These are phyloP conservation scores for Ditylenchus weischeri DNA, from an alignment of 2,888 invertebrate species.

Conservation along the genomic window DNA sequence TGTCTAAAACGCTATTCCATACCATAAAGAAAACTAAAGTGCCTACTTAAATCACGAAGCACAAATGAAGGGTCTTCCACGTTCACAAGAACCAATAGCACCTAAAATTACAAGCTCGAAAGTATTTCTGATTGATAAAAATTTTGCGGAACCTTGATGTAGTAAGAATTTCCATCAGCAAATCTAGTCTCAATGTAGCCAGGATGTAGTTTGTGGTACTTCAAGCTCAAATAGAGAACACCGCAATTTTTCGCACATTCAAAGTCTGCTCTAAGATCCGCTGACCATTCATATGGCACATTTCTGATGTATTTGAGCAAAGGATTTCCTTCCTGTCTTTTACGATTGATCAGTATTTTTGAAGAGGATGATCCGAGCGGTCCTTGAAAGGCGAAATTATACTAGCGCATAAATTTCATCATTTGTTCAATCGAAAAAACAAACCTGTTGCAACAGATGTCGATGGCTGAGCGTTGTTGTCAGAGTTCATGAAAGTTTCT, in stretches of 20 bases:
- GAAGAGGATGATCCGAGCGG: constrained; percentile 10
- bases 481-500: too few species aligned
- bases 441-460: too few species aligned
- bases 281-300: constrained; percentile 54
- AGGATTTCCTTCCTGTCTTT: constrained; percentile 56
- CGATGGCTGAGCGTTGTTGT: too few species aligned
- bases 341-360: constrained; percentile 46
- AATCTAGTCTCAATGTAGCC: constrained; percentile 54
- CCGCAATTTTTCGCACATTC: constrained; percentile 49
- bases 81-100: constrained; percentile 48
- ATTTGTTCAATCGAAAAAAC: too few species aligned
- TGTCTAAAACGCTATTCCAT: constrained; percentile 21
- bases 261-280: constrained; percentile 50
- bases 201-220: constrained; percentile 52
- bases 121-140: not conserved
- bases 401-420: too few species aligned
- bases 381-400: too few species aligned
- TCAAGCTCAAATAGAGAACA: constrained; percentile 50
- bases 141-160: constrained; percentile 33
- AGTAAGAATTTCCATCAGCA: constrained; percentile 32
- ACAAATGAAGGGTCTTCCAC: constrained; percentile 51
- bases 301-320: constrained; percentile 56
- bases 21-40: too few species aligned
- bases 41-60: constrained; percentile 48
- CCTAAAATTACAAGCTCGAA: constrained; percentile 30